These are phyloP conservation scores for Romanomermis culicivorax DNA, from an alignment of 2,888 invertebrate genomes.

Conservation along the genomic window DNA sequence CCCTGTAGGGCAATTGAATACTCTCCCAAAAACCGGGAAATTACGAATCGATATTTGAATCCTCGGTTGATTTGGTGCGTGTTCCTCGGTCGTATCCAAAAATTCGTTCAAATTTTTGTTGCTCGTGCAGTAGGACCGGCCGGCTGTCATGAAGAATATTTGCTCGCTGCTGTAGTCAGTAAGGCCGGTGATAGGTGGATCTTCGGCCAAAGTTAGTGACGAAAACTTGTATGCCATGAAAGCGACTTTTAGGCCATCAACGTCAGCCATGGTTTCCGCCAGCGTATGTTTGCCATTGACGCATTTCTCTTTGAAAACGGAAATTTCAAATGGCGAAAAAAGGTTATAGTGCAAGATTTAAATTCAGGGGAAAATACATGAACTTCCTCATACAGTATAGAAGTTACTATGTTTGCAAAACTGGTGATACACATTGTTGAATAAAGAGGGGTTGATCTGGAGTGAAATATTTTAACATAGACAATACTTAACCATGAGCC, in stretches of 20 bases:
- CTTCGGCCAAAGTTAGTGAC: neutral
- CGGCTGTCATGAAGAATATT: neutral
- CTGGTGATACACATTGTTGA: no score
- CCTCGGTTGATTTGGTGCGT: neutral
- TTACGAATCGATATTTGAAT: neutral
- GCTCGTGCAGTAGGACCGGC: neutral
- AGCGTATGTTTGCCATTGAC: neutral
- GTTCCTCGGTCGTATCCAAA: neutral
- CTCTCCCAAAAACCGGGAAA: neutral
- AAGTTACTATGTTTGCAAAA: no score
- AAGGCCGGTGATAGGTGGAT: neutral
- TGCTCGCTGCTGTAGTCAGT: neutral
- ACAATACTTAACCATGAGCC: no score
- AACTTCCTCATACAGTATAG: no score
- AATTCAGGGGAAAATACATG: no score
- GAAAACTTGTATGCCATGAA: conserved; percentile 1
- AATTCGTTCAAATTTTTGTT: neutral
- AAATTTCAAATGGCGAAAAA: no score
- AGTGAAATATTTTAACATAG: no score
- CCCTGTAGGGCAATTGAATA: neutral
- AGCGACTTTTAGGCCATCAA: neutral
- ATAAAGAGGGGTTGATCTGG: no score
- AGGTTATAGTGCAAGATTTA: no score
- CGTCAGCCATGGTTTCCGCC: neutral
- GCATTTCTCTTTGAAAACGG: neutral